A percentile compares a stretch with the other conserved stretches of the same genome.
phyloP scores from a whole-genome alignment of 2,888 invertebrate species.

The Scelioninae gen. 2 region DNA sequence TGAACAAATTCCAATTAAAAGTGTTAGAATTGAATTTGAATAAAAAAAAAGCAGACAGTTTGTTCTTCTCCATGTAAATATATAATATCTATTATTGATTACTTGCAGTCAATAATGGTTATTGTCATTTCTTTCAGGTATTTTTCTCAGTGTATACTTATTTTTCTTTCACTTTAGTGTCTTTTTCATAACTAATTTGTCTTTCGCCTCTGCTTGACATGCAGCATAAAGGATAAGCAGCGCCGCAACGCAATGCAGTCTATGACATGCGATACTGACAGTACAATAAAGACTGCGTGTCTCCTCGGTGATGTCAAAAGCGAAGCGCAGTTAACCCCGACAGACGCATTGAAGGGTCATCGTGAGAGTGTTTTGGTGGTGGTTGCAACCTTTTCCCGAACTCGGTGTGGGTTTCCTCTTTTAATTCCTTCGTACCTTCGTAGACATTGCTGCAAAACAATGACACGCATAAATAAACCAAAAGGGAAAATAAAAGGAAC shows the following conservation, averaged over 20 bases:
- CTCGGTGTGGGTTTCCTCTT: slow-evolving; percentile 43
- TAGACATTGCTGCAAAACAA: slow-evolving; percentile 28
- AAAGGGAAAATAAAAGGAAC: neutral
- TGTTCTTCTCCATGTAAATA: too few species aligned
- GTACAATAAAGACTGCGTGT: slow-evolving; percentile 57
- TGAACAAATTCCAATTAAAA: too few species aligned
- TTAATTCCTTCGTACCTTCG: slow-evolving; percentile 43
- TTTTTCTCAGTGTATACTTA: neutral
- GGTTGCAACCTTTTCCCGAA: slow-evolving; percentile 37
- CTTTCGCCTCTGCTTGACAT: slow-evolving; percentile 74
- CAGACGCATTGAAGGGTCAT: slow-evolving; percentile 31
- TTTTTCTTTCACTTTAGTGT: slow-evolving; percentile 22
- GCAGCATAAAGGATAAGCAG: slow-evolving; percentile 74
- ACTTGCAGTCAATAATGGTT: too few species aligned
- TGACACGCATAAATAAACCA: neutral
- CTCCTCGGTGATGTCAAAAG: slow-evolving; percentile 33
- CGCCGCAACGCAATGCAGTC: slow-evolving; percentile 57
- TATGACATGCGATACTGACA: slow-evolving; percentile 54
- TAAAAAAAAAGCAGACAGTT: too few species aligned
- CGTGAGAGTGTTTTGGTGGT: slow-evolving; percentile 48
- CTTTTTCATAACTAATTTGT: slow-evolving; percentile 71
- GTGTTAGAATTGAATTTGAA: too few species aligned
- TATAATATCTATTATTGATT: too few species aligned
- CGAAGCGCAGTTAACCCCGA: slow-evolving; percentile 41
- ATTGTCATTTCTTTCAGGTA: too few species aligned